Percentiles rank a stretch among this genome's conserved stretches.
These are phyloP conservation scores for Lagopus muta DNA, from an alignment of 2,113 vertebrate genomes.

Conservation along the genomic window DNA sequence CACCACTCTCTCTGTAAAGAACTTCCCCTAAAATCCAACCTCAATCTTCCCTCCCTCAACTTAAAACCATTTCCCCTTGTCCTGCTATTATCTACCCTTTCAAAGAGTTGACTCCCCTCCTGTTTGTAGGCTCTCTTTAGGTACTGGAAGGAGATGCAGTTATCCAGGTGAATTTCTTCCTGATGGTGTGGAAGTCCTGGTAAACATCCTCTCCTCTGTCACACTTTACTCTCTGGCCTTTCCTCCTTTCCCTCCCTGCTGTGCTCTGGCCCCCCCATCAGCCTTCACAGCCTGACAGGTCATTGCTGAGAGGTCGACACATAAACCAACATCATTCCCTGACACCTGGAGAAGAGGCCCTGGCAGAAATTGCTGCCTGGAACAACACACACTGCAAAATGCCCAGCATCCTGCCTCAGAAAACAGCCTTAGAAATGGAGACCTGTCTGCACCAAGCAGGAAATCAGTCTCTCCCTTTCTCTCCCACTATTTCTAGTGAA, in stretches of 20 bases:
- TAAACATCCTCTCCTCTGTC: not conserved
- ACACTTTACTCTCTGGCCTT: not conserved
- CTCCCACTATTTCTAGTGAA: not conserved
- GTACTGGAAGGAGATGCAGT: not conserved
- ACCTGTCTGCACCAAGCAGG: not conserved
- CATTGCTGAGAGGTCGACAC: rapidly evolving
- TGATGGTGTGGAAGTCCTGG: rapidly evolving
- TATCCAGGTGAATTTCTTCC: not conserved
- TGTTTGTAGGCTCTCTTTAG: too few relatives aligned
- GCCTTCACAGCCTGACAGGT: not conserved
- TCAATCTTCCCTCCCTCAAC: too few relatives aligned
- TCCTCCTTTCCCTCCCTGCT: not conserved
- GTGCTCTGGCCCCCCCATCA: not conserved
- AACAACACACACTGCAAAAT: not conserved
- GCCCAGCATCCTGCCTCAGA: not conserved
- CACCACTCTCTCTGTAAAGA: too few relatives aligned
- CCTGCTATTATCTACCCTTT: too few relatives aligned
- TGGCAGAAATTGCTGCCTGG: not conserved
- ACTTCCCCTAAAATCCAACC: too few relatives aligned
- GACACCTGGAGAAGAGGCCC: not conserved
- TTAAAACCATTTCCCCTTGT: too few relatives aligned
- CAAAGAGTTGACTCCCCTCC: too few relatives aligned
- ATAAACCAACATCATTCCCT: rapidly evolving
- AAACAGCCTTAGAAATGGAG: not conserved
- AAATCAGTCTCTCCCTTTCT: not conserved